phyloP scores from a whole-genome alignment of 2,797 vertebrate species.

The Buphagus erythrorhynchus region DNA sequence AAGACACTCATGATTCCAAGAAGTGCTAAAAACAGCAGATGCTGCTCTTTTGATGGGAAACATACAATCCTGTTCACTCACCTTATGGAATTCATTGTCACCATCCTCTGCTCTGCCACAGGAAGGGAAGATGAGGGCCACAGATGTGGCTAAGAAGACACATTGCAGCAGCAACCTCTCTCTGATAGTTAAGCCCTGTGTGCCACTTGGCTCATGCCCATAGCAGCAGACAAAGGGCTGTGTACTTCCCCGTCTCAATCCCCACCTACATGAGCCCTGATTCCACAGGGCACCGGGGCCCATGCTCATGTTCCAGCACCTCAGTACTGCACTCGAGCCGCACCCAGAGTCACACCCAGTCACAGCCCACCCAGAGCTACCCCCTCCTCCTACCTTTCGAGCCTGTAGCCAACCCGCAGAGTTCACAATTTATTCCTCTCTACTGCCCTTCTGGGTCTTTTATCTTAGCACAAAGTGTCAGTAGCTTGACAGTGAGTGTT shows the following conservation, averaged over 20 bases:
- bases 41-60: conserved; percentile 52
- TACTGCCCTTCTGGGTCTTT: background rate
- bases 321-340: background rate
- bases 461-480: background rate
- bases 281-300: background rate
- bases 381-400: background rate
- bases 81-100: conserved; percentile 25
- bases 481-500: background rate
- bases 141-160: background rate
- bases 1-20: background rate
- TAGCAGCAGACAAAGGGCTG: background rate
- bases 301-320: background rate
- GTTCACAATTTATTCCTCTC: accelerated
- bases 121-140: background rate
- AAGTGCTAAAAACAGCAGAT: conserved; percentile 67
- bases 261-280: background rate
- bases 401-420: background rate
- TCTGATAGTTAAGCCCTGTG: background rate
- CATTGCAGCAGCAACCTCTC: background rate
- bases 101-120: background rate
- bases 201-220: background rate
- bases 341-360: background rate
- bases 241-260: accelerated
- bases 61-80: conserved; percentile 12
- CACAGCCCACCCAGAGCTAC: background rate